Percentiles rank a stretch among this genome's conserved stretches.
Evolutionary conservation across 2,113 vertebrate species (phyloP).

Genomic region (Chlorocebus sabaeus): DNA sequence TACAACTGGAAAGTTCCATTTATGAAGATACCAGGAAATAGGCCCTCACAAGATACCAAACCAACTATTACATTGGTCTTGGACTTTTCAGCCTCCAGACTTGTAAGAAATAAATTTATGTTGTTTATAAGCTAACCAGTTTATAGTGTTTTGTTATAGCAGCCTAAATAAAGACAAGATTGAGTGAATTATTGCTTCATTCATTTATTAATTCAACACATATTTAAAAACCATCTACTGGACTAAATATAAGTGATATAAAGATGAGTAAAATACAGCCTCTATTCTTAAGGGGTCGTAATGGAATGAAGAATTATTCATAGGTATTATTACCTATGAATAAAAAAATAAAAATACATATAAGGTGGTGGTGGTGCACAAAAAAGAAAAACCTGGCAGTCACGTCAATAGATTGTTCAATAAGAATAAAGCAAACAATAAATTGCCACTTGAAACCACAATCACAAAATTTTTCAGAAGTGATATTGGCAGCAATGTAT

Average conservation of each 20-base stretch:
- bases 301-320: background rate
- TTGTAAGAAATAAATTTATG: background rate
- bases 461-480: background rate
- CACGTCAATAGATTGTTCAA: background rate
- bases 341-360: background rate
- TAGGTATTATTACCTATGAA: background rate
- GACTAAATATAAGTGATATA: background rate
- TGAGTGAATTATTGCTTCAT: background rate
- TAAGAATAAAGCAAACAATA: background rate
- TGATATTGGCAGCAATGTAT: background rate
- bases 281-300: background rate
- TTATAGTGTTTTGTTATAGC: background rate
- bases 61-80: background rate
- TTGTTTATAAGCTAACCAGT: background rate
- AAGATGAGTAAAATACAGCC: background rate
- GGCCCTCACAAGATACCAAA: too few species aligned
- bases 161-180: background rate
- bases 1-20: too few species aligned
- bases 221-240: background rate
- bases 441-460: background rate
- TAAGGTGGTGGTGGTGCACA: accelerated
- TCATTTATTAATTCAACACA: background rate
- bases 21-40: background rate
- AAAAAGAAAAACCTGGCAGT: background rate
- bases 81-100: background rate